Evolutionary conservation across 2,888 invertebrate genomes (phyloP).

Genomic region (Rhodophaea formosa): DNA sequence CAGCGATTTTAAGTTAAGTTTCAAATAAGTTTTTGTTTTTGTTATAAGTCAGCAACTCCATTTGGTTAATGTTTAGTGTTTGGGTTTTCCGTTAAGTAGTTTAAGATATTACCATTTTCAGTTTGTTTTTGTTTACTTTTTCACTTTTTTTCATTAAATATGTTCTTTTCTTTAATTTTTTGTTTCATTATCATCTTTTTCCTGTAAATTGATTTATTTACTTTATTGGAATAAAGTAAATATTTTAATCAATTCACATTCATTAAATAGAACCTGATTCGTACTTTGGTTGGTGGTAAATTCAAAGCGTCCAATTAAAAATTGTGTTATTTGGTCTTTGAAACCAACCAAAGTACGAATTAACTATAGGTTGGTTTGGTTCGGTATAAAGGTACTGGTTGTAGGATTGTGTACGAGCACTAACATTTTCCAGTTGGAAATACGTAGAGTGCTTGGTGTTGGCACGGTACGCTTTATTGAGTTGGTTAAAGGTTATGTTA

Average conservation of each 20-base stretch:
- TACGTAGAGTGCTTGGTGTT: too few relatives aligned
- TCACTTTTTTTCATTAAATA: slow-evolving; percentile 14
- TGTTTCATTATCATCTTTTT: not conserved
- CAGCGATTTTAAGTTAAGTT: slow-evolving; percentile 37
- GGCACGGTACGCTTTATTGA: too few relatives aligned
- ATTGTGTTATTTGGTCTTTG: too few relatives aligned
- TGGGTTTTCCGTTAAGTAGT: slow-evolving; percentile 8
- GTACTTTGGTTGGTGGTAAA: not conserved
- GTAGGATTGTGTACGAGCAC: too few relatives aligned
- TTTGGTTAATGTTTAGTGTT: slow-evolving; percentile 7
- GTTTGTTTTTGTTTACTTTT: not conserved
- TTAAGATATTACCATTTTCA: not conserved
- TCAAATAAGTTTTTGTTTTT: slow-evolving; percentile 21
- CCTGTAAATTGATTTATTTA: not conserved
- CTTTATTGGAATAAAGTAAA: not conserved
- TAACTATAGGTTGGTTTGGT: too few relatives aligned
- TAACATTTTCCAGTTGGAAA: too few relatives aligned
- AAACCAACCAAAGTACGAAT: too few relatives aligned
- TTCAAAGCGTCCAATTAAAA: not conserved
- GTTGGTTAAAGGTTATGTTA: too few relatives aligned
- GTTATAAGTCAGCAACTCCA: slow-evolving; percentile 14
- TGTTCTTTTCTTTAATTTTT: slow-evolving; percentile 7
- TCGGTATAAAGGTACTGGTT: too few relatives aligned
- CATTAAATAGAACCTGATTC: not conserved
- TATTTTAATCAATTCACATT: slow-evolving; percentile 1